phyloP scores from a whole-genome alignment of 2,113 vertebrate species.

The Clarias batrachus region DNA sequence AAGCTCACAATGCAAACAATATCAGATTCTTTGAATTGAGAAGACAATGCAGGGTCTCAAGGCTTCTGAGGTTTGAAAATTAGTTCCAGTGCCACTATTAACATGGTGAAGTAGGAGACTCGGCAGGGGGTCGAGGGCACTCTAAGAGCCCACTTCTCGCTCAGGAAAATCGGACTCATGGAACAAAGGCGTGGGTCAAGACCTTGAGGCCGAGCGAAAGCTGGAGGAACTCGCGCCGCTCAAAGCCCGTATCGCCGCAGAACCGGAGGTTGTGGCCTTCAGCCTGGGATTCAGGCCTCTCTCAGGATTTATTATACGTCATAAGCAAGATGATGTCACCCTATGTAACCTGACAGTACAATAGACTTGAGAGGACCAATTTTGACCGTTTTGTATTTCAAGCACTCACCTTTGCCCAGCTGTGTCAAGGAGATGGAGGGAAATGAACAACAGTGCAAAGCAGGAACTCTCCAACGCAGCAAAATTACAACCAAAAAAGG shows the following conservation, averaged over 20 bases:
- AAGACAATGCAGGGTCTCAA: slow-evolving; percentile 69
- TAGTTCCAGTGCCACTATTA: slow-evolving; percentile 78
- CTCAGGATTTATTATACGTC: slow-evolving; percentile 33
- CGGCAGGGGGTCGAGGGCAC: slow-evolving; percentile 69
- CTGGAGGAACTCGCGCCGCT: slow-evolving; percentile 63
- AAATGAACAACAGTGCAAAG: slow-evolving; percentile 1
- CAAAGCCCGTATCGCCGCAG: slow-evolving; percentile 42
- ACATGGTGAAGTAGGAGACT: slow-evolving; percentile 71
- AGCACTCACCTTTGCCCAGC: slow-evolving; percentile 15
- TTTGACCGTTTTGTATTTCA: slow-evolving; percentile 10
- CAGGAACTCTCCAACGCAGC: background rate
- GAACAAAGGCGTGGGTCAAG: slow-evolving; percentile 71
- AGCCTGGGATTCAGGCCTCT: slow-evolving; percentile 5
- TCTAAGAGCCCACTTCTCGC: slow-evolving; percentile 66
- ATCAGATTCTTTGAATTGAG: slow-evolving; percentile 31
- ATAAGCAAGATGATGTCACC: slow-evolving; percentile 31
- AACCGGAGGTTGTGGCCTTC: slow-evolving; percentile 27
- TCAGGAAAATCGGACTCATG: slow-evolving; percentile 54
- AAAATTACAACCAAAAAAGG: background rate
- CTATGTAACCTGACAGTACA: slow-evolving; percentile 26
- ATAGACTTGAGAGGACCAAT: slow-evolving; percentile 28
- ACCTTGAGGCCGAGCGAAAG: slow-evolving; percentile 74
- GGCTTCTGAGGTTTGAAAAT: slow-evolving; percentile 75
- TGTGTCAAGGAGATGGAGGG: slow-evolving; percentile 32
- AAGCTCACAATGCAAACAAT: slow-evolving; percentile 25